Conservation (phyloP, 92 coral and sea anemone species). For the Galaxea fascicularis region DNA sequence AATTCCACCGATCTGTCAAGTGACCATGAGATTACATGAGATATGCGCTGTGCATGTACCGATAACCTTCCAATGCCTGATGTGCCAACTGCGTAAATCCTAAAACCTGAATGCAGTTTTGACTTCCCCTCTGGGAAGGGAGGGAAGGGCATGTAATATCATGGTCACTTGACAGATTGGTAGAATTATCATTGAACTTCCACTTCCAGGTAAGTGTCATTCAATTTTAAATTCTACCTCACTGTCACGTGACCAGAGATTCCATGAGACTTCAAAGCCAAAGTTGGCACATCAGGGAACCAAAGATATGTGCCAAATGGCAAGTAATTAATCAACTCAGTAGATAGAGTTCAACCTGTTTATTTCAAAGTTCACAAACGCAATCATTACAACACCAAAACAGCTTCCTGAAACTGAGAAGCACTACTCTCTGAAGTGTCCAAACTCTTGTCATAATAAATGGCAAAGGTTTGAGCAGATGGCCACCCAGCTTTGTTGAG, state of each 20-base stretch:
- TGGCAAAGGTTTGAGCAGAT: no score
- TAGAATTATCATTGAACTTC: no score
- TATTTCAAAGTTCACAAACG: slow-evolving; percentile 17
- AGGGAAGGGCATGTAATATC: no score
- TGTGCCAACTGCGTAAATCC: slow-evolving; percentile 34
- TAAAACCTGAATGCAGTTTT: neutral
- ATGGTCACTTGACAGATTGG: no score
- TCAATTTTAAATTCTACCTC: no score
- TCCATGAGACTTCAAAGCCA: no score
- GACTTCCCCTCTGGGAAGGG: no score
- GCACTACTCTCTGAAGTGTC: no score
- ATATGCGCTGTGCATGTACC: slow-evolving; percentile 30
- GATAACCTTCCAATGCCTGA: slow-evolving; percentile 51
- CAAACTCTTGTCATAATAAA: no score
- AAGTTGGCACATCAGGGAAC: slow-evolving; percentile 28
- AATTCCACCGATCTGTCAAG: neutral
- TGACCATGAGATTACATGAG: slow-evolving; percentile 15
- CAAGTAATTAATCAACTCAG: slow-evolving; percentile 9
- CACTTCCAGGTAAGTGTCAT: no score
- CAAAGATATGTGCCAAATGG: slow-evolving; percentile 34
- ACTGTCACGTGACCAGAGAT: no score
- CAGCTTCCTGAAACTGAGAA: slow-evolving; percentile 8
- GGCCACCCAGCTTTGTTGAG: no score
- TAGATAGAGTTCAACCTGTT: slow-evolving; percentile 17
- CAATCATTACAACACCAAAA: slow-evolving; percentile 5